phyloP scores from a whole-genome alignment of 2,888 invertebrate species.

The Eupelmus urozonus region DNA sequence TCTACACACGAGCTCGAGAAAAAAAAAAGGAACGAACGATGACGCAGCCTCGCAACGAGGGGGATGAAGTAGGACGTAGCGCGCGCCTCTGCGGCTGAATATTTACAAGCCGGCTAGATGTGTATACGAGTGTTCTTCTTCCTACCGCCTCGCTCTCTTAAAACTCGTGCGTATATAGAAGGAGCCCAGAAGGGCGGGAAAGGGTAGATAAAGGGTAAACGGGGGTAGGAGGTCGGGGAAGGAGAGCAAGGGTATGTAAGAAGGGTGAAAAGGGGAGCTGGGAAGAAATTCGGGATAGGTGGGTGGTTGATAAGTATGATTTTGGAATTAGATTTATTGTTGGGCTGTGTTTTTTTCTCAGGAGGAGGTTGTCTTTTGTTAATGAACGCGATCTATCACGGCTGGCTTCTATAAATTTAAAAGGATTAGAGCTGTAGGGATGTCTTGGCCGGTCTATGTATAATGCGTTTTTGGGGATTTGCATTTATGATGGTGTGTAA shows the following conservation, averaged over 20 bases:
- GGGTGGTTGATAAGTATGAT: too few species aligned
- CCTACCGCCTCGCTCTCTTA: slow-evolving; percentile 56
- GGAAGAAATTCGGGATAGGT: too few species aligned
- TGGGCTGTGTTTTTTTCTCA: too few species aligned
- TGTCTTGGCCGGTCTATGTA: too few species aligned
- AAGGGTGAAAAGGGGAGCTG: not conserved
- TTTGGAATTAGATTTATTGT: too few species aligned
- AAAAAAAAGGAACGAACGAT: slow-evolving; percentile 17
- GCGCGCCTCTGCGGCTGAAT: slow-evolving; percentile 60
- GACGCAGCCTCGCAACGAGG: not conserved
- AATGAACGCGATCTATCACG: too few species aligned
- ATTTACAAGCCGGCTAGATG: slow-evolving; percentile 62
- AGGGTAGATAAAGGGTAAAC: slow-evolving; percentile 64
- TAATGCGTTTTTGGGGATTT: too few species aligned
- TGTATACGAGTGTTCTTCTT: slow-evolving; percentile 59
- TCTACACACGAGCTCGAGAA: not conserved
- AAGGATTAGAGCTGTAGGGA: too few species aligned
- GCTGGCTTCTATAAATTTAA: too few species aligned
- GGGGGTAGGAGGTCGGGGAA: slow-evolving; percentile 53
- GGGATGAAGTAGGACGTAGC: slow-evolving; percentile 14
- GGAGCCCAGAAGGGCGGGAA: slow-evolving; percentile 47
- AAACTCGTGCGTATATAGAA: slow-evolving; percentile 57
- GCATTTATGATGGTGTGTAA: too few species aligned
- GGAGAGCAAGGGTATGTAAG: not conserved
- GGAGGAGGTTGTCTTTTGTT: too few species aligned